These are phyloP conservation scores for Troides helena DNA, from an alignment of 2,888 invertebrate genomes.

Conservation along the genomic window DNA sequence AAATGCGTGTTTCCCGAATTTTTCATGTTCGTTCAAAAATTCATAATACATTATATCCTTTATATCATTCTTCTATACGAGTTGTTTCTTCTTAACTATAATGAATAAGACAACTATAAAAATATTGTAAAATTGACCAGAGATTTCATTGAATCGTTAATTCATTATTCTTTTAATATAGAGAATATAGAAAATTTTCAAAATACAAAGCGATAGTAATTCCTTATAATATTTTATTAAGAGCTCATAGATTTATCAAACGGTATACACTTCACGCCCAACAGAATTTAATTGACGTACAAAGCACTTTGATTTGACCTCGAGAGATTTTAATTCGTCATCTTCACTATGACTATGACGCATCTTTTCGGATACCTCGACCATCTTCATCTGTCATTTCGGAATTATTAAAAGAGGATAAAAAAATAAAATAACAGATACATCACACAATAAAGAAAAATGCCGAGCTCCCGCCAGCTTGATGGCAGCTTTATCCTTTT, in stretches of 20 bases:
- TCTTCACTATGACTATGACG: constrained; percentile 50
- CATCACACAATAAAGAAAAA: constrained; percentile 51
- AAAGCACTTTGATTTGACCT: constrained; percentile 40
- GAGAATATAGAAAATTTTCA: not conserved
- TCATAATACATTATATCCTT: not conserved
- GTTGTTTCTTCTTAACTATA: too few relatives aligned
- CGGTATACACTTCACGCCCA: constrained; percentile 20
- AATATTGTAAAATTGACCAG: not conserved
- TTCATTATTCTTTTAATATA: not conserved
- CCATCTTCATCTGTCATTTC: constrained; percentile 74
- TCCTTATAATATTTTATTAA: constrained; percentile 7
- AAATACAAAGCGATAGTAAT: not conserved
- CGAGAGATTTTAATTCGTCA: constrained; percentile 44
- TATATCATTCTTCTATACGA: not conserved
- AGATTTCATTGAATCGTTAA: not conserved
- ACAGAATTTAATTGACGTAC: constrained; percentile 35
- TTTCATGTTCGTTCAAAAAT: not conserved
- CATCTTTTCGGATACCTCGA: constrained; percentile 48
- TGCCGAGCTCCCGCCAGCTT: constrained; percentile 63
- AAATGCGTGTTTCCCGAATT: constrained; percentile 2
- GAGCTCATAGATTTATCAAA: constrained; percentile 15
- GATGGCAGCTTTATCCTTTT: constrained; percentile 70
- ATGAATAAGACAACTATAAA: not conserved
- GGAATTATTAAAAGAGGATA: constrained; percentile 64
- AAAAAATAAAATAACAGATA: constrained; percentile 46